Base-by-base conservation (phyloP, 2,113 vertebrate species). In the Phrynosoma platyrhinos region DNA sequence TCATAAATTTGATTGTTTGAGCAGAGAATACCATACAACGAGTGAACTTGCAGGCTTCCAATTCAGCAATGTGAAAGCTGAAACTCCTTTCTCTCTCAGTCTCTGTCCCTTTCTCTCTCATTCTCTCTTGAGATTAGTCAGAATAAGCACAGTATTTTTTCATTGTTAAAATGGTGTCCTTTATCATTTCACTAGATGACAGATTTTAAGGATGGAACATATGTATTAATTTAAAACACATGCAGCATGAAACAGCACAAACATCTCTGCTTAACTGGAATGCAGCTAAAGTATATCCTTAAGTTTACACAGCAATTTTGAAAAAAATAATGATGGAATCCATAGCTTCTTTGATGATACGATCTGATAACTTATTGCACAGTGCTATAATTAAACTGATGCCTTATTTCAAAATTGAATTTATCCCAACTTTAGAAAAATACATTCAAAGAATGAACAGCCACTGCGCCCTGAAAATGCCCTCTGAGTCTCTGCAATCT, bases 321-420 rank as follows among this genome's bases (percentile, higher is more conserved):
- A 85, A 40, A 40, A 66, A 66, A 21, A 85, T 18, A 78, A 78
- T 86, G 84, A 66, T 21, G 3, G 18, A 52, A 62, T 52, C 23
- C 27, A 32, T 16, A 64, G 36, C 36, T 66, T n/a, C 30, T 40
- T 78, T 7, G 9, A 58, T 25, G 42, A 77, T 66, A 13, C 36
- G 30, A 21, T 42, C 62, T 10, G 78, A 86, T 23, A 5, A 9
- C 2, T 78, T 68, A 77, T 66, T 77, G 75, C 36, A 66, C n/a
- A 78, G n/a, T n/a, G 62, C 74, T 68, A 86, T 66, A 78, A 77
- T 86, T 78, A 77, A 76, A 85, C 12, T n/a, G 40, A 66, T 66
- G 84, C 27, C 75, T 68, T 68, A 66, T 23, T 85, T 77, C 40
- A 20, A 32, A 77, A 47, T 68, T 66, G 58, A 78, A 85, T 85